Evolutionary conservation across 2,113 vertebrate species (phyloP), one percentile per base, ranked within the genome.

Genomic region (Vombatus ursinus): DNA sequence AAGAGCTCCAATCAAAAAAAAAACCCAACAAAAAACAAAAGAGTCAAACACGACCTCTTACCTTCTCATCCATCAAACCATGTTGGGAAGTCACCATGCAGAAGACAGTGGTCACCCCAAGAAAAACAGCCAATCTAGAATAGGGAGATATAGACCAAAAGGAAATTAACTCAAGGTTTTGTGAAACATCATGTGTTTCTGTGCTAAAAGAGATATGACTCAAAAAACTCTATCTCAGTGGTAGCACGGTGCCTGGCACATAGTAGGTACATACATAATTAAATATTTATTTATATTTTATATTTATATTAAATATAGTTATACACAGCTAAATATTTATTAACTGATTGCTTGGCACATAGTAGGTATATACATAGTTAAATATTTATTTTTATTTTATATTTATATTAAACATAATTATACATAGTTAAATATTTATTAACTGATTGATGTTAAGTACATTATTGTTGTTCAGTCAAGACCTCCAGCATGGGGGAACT

Each of bases 31-130:
- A 49, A 49, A 5, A 49, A 49, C 48, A 49, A 49, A 93, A 10
- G 37, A 96, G 90, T 92, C 54, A 95, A 96, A 91, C 26, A 8
- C 61, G 49, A 61, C 49, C n/a, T 96, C 98, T 98, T 96, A 97
- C 98, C 97, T 98, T 97, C 94, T 94, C 52, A 92, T 91, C 96
- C 96, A 94, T 97, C 92, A 95, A 96, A 95, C 94, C 97, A 94
- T 48, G 31, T 50, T 96, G 90, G 48, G 93, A 91, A 92, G 95
- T 96, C 93, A 97, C 95, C 96, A 90, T 90, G 91, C 97, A 93
- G 3, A 7, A 89, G 68, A 94, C 96, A 54, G 91, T 31, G 0
- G 95, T 95, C 48, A 31, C 52, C 0, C 3, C 92, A 91, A 94
- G 77, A 89, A 92, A 95, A 96, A 94, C 68, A 3, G 12, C 94